Evolutionary conservation across 2,888 invertebrate species (phyloP).

Genomic region (Tryphoninae sp.): DNA sequence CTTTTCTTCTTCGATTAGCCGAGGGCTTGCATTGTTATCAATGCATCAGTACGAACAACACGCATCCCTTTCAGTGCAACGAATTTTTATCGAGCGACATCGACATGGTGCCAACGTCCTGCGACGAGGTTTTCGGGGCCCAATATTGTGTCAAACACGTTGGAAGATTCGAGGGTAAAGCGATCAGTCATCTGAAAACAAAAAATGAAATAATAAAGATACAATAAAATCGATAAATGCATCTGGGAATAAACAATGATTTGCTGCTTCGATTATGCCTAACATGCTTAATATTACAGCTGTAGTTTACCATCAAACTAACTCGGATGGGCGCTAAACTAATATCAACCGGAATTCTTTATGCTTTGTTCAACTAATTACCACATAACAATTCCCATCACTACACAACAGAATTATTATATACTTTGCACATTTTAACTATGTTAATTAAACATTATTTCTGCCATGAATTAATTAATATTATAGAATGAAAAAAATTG

Average conservation of each 20-base stretch:
- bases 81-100: conserved; percentile 87
- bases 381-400: background rate
- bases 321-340: conserved; percentile 2
- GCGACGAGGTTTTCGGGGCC: conserved; percentile 91
- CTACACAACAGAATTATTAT: background rate
- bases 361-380: background rate
- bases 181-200: conserved; percentile 1
- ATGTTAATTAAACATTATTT: too few species aligned
- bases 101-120: conserved; percentile 87
- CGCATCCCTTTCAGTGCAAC: conserved; percentile 91
- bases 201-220: conserved; percentile 32
- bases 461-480: too few species aligned
- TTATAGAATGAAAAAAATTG: too few species aligned
- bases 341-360: conserved; percentile 20
- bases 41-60: conserved; percentile 92
- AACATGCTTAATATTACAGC: conserved; percentile 38
- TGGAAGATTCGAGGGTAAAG: conserved; percentile 93
- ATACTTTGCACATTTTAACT: too few species aligned
- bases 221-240: conserved; percentile 6
- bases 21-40: conserved; percentile 91
- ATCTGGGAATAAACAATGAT: conserved; percentile 19
- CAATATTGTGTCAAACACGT: conserved; percentile 96
- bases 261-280: conserved; percentile 10
- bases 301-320: conserved; percentile 4
- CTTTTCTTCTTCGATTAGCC: conserved; percentile 82